Evolutionary conservation across 2,797 vertebrate species (phyloP), one percentile per base, ranked within the genome.

Genomic region (Galagoides demidoff): DNA sequence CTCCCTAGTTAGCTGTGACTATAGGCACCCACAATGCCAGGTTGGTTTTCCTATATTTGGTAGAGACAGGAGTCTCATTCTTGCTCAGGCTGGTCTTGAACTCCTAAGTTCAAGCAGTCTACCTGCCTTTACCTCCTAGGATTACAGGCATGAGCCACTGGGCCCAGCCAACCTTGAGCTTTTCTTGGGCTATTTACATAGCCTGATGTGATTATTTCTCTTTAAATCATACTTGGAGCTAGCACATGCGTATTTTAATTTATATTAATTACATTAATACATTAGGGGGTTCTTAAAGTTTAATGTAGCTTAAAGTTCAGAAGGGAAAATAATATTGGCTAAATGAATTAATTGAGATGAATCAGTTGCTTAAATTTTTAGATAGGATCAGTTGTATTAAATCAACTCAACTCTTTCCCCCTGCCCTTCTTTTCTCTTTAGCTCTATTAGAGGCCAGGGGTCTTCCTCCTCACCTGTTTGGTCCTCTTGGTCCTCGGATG

Each of bases 381-480:
- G 57, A 8, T 90, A 95, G 70, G 20, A 79, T 77, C n/a, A 43
- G 7, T 93, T 96, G 68, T n/a, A 39, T 92, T 88, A 66, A 88
- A 31, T 95, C 74, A 95, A 84, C 77, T 95, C 86, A 96, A 27
- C 73, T 78, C 2, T 43, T 37, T 92, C 43, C n/a, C 71, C 29
- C 19, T 45, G 20, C 29, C 59, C n/a, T 71, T 89, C 74, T 93
- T 85, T 95, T 98, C 97, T 97, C 86, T 97, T 68, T 98, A 99
- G 99, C 99, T 97, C 98, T 99, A 8, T 98, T 99, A 97, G 99
- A 99, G 98, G 99, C 99, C 97, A 99, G 99, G 97, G 99, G 99
- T 98, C 99, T 99, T 98, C 99, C 99, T 95, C 99, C 99, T 98
- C 99, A 99, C 98, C 99, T 99, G 90, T 99, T 99, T 98, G 99